Percentiles rank a stretch among this genome's conserved stretches.
Evolutionary conservation across 2,888 invertebrate genomes (phyloP).

Genomic region (Galerucella nymphaeae): DNA sequence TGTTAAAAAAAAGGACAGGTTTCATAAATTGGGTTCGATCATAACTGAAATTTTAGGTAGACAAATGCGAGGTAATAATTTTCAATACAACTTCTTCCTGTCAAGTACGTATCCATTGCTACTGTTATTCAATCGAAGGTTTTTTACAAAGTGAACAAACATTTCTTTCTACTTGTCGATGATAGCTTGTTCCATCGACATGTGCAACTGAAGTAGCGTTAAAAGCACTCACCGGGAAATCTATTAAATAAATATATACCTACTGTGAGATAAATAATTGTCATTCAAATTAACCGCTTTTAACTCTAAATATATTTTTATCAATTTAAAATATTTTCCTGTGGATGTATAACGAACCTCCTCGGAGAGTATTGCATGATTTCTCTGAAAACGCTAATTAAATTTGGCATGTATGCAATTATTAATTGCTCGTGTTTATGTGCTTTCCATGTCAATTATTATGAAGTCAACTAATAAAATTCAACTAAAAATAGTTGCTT

Average conservation of each 20-base stretch:
- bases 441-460: conserved; percentile 8
- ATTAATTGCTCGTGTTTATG: neutral
- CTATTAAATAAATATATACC: no score
- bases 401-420: neutral
- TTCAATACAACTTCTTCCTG: neutral
- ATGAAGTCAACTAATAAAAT: neutral
- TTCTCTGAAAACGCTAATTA: neutral
- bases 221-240: no score
- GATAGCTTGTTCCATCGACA: no score
- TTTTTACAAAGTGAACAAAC: no score
- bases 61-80: neutral
- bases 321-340: neutral
- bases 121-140: no score
- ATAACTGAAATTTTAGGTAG: neutral
- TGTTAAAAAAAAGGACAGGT: neutral
- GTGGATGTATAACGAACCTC: neutral
- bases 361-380: neutral
- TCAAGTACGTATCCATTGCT: neutral
- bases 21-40: neutral
- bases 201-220: no score
- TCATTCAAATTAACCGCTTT: neutral
- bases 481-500: conserved; percentile 1
- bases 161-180: no score
- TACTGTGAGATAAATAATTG: no score
- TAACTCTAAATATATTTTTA: neutral